phyloP scores from a whole-genome alignment of 2,797 vertebrate species.

The Sebastes minor region DNA sequence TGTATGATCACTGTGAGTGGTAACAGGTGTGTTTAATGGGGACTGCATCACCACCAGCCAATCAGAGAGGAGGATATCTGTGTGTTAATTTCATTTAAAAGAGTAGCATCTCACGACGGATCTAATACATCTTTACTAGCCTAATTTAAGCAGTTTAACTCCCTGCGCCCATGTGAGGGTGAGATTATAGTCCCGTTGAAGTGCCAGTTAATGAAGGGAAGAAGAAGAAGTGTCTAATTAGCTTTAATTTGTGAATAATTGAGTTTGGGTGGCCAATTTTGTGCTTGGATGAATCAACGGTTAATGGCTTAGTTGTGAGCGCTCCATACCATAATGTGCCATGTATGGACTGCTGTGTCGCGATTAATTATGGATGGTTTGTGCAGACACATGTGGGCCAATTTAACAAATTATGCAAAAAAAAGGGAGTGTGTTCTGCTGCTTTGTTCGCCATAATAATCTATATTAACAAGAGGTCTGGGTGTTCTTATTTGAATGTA shows the following conservation, averaged over 20 bases:
- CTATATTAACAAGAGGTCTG: neutral
- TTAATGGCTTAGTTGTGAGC: neutral
- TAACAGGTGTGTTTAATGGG: slow-evolving; percentile 37
- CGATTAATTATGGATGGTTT: slow-evolving; percentile 17
- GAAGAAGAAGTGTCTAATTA: slow-evolving; percentile 44
- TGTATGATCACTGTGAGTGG: neutral
- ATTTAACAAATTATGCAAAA: neutral
- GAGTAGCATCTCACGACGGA: neutral
- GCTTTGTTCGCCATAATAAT: neutral
- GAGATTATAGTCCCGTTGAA: slow-evolving; percentile 13
- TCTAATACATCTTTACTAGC: neutral
- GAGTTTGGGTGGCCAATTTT: slow-evolving; percentile 54
- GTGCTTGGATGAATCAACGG: slow-evolving; percentile 42
- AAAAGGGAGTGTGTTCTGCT: neutral
- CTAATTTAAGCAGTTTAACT: slow-evolving; percentile 2
- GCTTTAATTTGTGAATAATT: slow-evolving; percentile 17
- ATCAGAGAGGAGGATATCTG: neutral
- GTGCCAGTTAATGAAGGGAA: slow-evolving; percentile 43
- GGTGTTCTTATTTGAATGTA: neutral
- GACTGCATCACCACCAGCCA: slow-evolving; percentile 24
- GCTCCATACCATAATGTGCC: neutral
- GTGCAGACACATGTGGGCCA: neutral
- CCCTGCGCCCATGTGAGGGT: neutral
- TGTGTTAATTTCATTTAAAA: neutral
- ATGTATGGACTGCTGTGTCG: neutral